phyloP scores from a whole-genome alignment of 2,888 invertebrate species.

The Eilema griseolum region DNA sequence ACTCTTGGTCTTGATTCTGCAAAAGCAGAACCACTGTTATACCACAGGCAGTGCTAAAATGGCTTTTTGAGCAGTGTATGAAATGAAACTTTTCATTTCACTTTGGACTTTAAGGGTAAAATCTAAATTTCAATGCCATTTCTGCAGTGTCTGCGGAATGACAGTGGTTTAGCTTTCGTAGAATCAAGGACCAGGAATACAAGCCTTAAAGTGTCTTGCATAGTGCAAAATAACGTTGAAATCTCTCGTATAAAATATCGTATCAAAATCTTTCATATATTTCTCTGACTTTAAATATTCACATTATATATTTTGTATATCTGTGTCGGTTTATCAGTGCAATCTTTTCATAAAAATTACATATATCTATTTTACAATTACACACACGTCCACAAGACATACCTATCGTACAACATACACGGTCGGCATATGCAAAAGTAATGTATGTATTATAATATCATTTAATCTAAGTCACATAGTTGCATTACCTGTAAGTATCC shows the following conservation, averaged over 20 bases:
- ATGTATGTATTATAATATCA: conserved; percentile 23
- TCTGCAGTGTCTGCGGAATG: no score
- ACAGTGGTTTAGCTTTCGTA: no score
- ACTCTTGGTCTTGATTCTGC: no score
- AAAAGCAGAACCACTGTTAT: no score
- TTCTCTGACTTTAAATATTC: conserved; percentile 5
- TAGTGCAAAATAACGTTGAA: neutral
- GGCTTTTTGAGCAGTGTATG: no score
- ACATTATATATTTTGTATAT: conserved; percentile 24
- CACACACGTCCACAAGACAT: conserved; percentile 38
- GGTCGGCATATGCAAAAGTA: conserved; percentile 37
- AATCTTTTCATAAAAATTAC: conserved; percentile 25
- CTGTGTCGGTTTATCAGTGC: conserved; percentile 40
- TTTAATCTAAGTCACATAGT: conserved; percentile 63
- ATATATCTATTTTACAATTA: conserved; percentile 49
- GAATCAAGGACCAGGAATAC: no score
- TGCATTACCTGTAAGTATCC: conserved; percentile 66
- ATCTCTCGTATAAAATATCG: conserved; percentile 14
- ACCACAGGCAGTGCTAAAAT: no score
- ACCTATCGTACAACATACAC: conserved; percentile 33
- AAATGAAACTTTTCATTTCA: no score
- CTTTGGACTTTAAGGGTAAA: no score
- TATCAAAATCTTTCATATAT: conserved; percentile 20
- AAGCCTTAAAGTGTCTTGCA: neutral
- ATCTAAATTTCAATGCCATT: no score